Evolutionary conservation across 2,888 invertebrate species (phyloP).

Genomic region (Torymus texanus): DNA sequence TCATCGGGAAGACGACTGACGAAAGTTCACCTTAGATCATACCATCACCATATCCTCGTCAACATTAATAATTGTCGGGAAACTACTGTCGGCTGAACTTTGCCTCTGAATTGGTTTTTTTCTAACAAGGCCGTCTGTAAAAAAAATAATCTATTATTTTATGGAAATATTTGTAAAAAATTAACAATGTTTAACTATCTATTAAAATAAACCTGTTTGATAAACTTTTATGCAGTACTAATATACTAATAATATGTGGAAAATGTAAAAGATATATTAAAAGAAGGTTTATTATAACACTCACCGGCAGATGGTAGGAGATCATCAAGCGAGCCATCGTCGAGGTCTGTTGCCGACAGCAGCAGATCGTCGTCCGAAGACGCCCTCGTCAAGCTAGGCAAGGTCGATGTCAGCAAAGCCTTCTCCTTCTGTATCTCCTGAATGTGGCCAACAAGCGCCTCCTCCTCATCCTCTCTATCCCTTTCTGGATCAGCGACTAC

Average conservation of each 20-base stretch:
- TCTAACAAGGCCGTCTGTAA: constrained; percentile 70
- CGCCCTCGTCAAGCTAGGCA: constrained; percentile 88
- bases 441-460: constrained; percentile 86
- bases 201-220: neutral
- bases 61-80: constrained; percentile 71
- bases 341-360: constrained; percentile 84
- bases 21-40: constrained; percentile 67
- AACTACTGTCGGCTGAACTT: constrained; percentile 72
- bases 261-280: neutral
- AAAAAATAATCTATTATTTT: neutral
- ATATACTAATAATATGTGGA: too few species aligned
- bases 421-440: constrained; percentile 89
- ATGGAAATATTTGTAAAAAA: too few species aligned
- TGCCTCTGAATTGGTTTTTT: constrained; percentile 73
- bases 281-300: constrained; percentile 17
- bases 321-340: constrained; percentile 82
- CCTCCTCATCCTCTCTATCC: constrained; percentile 81
- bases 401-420: constrained; percentile 85
- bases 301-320: constrained; percentile 72
- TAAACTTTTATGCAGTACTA: neutral
- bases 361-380: constrained; percentile 93
- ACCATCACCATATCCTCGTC: constrained; percentile 75
- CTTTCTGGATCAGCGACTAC: constrained; percentile 67
- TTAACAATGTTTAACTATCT: neutral
- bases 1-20: constrained; percentile 54